A percentile compares a stretch with the other conserved stretches of the same genome.
Conservation (phyloP, 2,113 vertebrate species). For the Apeltes quadracus region DNA sequence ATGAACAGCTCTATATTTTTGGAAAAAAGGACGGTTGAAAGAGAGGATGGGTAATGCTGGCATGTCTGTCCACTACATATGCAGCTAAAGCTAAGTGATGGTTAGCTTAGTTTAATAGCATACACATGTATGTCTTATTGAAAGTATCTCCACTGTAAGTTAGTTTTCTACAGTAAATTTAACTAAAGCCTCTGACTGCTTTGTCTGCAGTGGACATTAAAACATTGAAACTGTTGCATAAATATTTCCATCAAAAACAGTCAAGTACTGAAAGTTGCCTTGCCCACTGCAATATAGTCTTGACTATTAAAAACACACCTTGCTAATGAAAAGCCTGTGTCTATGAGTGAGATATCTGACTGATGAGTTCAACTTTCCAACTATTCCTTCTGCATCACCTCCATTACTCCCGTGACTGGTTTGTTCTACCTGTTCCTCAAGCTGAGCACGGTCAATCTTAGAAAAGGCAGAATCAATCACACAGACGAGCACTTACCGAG, state of each 20-base stretch:
- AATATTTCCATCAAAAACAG: slow-evolving; percentile 15
- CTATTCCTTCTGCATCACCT: slow-evolving; percentile 10
- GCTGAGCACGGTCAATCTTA: slow-evolving; percentile 26
- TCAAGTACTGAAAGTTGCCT: neutral
- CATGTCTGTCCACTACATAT: neutral
- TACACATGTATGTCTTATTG: neutral
- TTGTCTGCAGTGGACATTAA: neutral
- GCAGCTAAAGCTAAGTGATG: neutral
- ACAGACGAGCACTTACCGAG: slow-evolving; percentile 5
- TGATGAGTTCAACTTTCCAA: slow-evolving; percentile 25
- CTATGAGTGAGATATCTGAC: neutral
- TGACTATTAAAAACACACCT: slow-evolving; percentile 19
- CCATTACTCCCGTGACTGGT: slow-evolving; percentile 26
- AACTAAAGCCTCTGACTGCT: neutral
- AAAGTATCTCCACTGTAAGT: neutral
- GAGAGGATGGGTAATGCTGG: no score
- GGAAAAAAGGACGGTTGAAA: neutral
- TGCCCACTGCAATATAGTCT: slow-evolving; percentile 13
- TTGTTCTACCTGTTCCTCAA: slow-evolving; percentile 14
- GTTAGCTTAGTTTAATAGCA: neutral
- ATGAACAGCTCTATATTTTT: neutral
- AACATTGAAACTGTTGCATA: no score
- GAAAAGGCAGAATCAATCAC: slow-evolving; percentile 29
- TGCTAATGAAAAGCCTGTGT: slow-evolving; percentile 9
- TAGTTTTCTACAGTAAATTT: neutral